Base-by-base conservation (phyloP, 1,140 invertebrate genomes). In the Venturia canescens region DNA sequence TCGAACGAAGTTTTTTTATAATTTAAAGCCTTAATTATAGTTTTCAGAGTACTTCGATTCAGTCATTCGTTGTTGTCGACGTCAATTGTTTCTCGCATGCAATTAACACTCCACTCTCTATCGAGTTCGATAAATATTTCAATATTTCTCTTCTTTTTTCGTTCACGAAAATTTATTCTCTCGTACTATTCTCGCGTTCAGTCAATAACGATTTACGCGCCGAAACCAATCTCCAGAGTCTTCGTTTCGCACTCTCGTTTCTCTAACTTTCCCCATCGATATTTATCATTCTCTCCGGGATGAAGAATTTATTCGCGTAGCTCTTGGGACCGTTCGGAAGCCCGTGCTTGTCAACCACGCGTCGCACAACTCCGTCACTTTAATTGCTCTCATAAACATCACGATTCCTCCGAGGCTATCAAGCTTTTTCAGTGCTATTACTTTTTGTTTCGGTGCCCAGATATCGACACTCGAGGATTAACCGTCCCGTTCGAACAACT, bases 231-330 rank as follows among this genome's bases (percentile, higher is more conserved):
- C 34, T 23, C n/a, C 69, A 26, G 15, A 48, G 21, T 29, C 53
- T 57, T 21, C 29, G 21, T 7, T 27, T 34, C 60, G 72, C 18
- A 18, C 50, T 76, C 21, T 76, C 21, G 50, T 76, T 38, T 76
- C 60, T 63, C 23, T n/a, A 15, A 23, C 15, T 27, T 74, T 27
- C 13, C 13, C 53, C 29, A 34, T 76, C 72, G 72, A 76, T 34
- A 29, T 76, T 76, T 76, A 76, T 76, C 72, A 34, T 76, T 60
- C 72, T 76, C 72, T 26, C 63, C 63, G 72, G 50, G 29, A 57
- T 34, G 9, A n/a, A 60, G 7, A 76, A 63, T 63, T 63, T 63
- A 76, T n/a, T 60, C 34, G 0, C 53, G 29, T n/a, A n/a, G 16
- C 23, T 34, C 53, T 6, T 53, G 18, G 23, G 18, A 27, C 34